These are phyloP conservation scores for Arenaria interpres DNA, from an alignment of 2,113 vertebrate species.

Conservation along the genomic window DNA sequence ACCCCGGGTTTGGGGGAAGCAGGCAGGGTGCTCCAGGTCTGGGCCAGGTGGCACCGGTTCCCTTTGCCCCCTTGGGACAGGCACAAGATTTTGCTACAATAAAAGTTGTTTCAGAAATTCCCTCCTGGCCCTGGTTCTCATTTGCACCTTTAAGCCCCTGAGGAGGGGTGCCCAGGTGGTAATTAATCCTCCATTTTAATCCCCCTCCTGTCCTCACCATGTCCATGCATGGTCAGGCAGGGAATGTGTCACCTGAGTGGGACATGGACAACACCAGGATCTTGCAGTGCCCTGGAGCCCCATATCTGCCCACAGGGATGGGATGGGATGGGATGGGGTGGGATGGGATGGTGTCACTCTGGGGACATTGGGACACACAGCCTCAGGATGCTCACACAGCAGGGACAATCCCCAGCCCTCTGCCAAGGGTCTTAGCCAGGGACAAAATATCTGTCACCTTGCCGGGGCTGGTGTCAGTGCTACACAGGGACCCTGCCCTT, in stretches of 20 bases:
- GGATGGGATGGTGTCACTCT: background rate
- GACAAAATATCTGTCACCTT: background rate
- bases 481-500: background rate
- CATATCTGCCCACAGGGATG: background rate
- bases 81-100: background rate
- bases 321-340: too few relatives aligned
- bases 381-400: background rate
- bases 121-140: fast-evolving
- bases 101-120: background rate
- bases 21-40: background rate
- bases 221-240: background rate
- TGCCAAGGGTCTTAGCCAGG: background rate
- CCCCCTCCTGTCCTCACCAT: fast-evolving
- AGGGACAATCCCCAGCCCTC: background rate
- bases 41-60: background rate
- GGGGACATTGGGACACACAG: background rate
- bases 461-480: fast-evolving
- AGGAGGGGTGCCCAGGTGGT: background rate
- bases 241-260: background rate
- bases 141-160: background rate
- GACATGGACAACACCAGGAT: background rate
- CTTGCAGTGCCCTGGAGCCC: background rate
- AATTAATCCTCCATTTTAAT: background rate
- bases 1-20: background rate
- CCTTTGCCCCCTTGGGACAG: background rate